These are phyloP conservation scores for Phaonia tiefii DNA, from an alignment of 2,888 invertebrate species.

Conservation along the genomic window DNA sequence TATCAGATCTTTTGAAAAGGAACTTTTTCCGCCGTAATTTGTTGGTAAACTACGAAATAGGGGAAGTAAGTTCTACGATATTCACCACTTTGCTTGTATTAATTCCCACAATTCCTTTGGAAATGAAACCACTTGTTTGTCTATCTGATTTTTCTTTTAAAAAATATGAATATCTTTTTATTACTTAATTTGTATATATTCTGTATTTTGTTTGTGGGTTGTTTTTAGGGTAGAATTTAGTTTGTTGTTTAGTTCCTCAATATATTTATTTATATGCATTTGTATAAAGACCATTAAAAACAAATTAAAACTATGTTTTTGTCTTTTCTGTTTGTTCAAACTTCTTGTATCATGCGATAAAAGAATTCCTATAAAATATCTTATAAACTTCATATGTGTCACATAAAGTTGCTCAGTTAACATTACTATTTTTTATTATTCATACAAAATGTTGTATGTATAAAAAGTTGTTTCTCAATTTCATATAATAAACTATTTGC, in stretches of 20 bases:
- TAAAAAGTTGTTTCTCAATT: background rate
- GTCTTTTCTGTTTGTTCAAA: constrained; percentile 52
- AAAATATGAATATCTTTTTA: constrained; percentile 63
- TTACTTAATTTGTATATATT: constrained; percentile 41
- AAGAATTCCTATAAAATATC: constrained; percentile 40
- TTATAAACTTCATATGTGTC: constrained; percentile 39
- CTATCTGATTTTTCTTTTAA: constrained; percentile 43
- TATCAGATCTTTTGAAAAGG: constrained; percentile 60
- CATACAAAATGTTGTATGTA: constrained; percentile 29
- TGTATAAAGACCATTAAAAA: constrained; percentile 43
- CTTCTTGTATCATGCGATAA: background rate
- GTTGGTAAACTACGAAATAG: no score
- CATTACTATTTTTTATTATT: background rate
- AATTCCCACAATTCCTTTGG: background rate
- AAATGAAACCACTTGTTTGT: constrained; percentile 15
- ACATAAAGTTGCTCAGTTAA: constrained; percentile 35
- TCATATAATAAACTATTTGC: constrained; percentile 37
- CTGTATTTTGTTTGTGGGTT: constrained; percentile 50
- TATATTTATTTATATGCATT: background rate
- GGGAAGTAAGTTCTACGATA: constrained; percentile 57
- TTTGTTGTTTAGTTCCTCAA: constrained; percentile 16
- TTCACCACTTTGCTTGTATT: background rate
- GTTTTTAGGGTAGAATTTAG: constrained; percentile 61
- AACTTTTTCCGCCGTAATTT: no score
- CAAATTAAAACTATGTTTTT: constrained; percentile 59